Evolutionary conservation across 2,797 vertebrate genomes (phyloP), one percentile per base, ranked within the genome.

Genomic region (Chaenodraco wilsoni): DNA sequence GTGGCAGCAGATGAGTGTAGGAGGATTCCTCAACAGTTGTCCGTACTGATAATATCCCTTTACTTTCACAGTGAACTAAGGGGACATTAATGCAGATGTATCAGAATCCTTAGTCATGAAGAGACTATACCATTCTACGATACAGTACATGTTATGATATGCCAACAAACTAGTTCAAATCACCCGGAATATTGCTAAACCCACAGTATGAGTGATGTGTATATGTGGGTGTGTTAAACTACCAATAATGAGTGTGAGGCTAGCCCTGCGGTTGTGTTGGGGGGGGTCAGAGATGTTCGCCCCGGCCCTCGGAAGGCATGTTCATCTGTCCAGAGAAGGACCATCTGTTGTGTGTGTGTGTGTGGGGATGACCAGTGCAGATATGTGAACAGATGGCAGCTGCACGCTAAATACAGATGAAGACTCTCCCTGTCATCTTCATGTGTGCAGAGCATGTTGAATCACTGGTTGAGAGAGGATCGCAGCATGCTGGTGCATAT

Each of bases 381-480:
- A 84, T 74, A 75, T 77, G 76, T 40, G 56, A 55, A 78, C 86
- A 81, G 85, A 87, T 84, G 77, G 88, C 87, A 91, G 89, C 91
- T 88, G 91, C 88, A 84, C 80, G 85, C 89, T 88, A 85, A 88
- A 84, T 87, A 84, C 82, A 78, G 84, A 78, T 72, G 77, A 72
- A 72, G 61, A 79, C 49, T 49, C 54, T 45, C 50, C 37, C 50
- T 54, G 33, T 69, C 54, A 65, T 69, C 37, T 56, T 9, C 10
- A 49, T 9, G 31, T 21, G 70, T 23, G 46, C 19, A 40, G 21
- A 12, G 43, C 33, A 27, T 48, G 31, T 43, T 69, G 58, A 50
- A 17, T 37, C 15, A 57, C 27, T 1, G 31, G 27, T 12, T 23
- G 5, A 4, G 6, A 11, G 57, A 40, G 7, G 33, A 33, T 3